Base-by-base conservation (phyloP, 2,888 invertebrate species). In the Celastrina argiolus region DNA sequence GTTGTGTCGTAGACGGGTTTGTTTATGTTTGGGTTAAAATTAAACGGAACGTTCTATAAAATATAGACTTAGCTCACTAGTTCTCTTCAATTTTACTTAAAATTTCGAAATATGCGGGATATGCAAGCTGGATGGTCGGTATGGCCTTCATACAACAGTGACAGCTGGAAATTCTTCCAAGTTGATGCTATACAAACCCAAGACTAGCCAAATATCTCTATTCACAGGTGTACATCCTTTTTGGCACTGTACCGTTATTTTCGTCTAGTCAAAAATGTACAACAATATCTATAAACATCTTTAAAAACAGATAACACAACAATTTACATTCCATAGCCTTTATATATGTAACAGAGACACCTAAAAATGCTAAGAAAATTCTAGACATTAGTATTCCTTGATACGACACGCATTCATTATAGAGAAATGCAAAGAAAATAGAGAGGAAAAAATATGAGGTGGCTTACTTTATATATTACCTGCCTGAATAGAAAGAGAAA, bases 201-300 rank as follows among this genome's bases (percentile, higher is more conserved):
- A 31, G 6, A 4, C 31, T 31, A 31, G 31, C 31, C 31, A 31
- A 31, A 12, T 36, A 8, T 36, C 12, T 36, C 36, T 7, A 7
- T 12, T 10, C 12, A 12, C 2, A 8, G 36, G 12, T 36, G 12
- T 1, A 8, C 36, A 1, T 36, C 10, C 36, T 8, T 36, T 36
- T 36, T 12, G 12, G 36, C 10, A 8, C 6, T 12, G 10, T 36
- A 36, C 12, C 10, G 36, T 36, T 12, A 2, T 51, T 26, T 51
- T 51, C 26, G 5, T 22, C 26, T 51, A 51, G 12, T 51, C 26
- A 51, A 45, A 45, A 18, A 4, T 45, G 18, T 51, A 51, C 26
- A 51, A 51, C 51, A 10, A 45, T 42, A 45, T 51, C 51, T 51
- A 26, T 22, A 26, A 51, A 51, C 51, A 26, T 51, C 22, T 51